A percentile compares a stretch with the other conserved stretches of the same genome.
These are phyloP conservation scores for Folsomia manolachei DNA, from an alignment of 2,888 invertebrate genomes.

Conservation along the genomic window DNA sequence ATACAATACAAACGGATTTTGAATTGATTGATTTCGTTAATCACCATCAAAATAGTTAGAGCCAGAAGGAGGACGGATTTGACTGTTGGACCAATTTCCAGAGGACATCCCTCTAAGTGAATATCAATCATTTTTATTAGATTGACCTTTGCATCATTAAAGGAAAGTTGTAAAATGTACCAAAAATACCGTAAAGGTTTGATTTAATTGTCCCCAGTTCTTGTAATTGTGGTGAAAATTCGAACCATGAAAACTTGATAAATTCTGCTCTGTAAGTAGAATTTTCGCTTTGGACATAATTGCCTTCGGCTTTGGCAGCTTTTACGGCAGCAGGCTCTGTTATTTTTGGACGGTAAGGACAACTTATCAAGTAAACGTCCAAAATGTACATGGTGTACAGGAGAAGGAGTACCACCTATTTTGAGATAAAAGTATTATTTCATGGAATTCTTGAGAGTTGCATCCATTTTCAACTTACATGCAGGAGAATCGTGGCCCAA, in stretches of 20 bases:
- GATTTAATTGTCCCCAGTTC: conserved; percentile 40
- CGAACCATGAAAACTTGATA: conserved; percentile 48
- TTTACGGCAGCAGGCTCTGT: conserved; percentile 49
- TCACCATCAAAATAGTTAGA: conserved; percentile 44
- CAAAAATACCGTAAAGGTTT: conserved; percentile 29
- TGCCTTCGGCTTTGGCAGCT: conserved; percentile 41
- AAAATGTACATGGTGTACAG: conserved; percentile 48
- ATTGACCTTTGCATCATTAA: too few relatives aligned
- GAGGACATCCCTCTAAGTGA: conserved; percentile 42
- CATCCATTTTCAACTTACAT: conserved; percentile 29
- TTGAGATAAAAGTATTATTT: not conserved
- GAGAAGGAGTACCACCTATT: conserved; percentile 43
- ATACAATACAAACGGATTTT: conserved; percentile 6
- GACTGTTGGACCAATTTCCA: conserved; percentile 49
- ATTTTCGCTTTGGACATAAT: conserved; percentile 38
- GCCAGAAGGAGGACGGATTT: conserved; percentile 45
- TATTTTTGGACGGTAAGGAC: conserved; percentile 48
- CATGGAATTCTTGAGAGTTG: not conserved
- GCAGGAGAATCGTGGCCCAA: conserved; percentile 46
- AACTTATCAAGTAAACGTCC: conserved; percentile 47
- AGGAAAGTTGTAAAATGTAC: not conserved
- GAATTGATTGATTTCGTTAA: conserved; percentile 48
- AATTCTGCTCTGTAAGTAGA: conserved; percentile 44
- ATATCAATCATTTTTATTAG: too few relatives aligned
- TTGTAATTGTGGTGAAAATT: conserved; percentile 44